Base-by-base conservation (phyloP, 2,888 invertebrate genomes). In the Cepaea hortensis region DNA sequence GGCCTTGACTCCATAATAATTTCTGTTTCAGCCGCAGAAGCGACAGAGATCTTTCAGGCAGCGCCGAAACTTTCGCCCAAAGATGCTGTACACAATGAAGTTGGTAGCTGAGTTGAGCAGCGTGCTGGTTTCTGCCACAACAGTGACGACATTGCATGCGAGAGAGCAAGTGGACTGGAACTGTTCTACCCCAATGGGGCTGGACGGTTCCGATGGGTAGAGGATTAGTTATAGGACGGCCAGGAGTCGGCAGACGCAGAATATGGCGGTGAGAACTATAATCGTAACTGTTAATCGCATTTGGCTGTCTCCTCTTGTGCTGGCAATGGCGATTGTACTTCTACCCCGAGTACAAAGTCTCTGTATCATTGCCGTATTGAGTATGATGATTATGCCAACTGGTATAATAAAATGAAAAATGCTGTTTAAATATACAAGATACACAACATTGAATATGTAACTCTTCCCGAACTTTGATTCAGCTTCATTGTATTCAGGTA, bases 381-480 rank as follows among this genome's bases (percentile, higher is more conserved):
- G 85, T n/a, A 80, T 62, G 70, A 82, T 81, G 79, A 89, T 87
- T 61, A 87, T 76, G 70, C 83, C 70, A 61, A 89, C 87, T 18
- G 89, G 89, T 35, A 89, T 35, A 20, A 87, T 68, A 81, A 89
- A 87, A 65, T 89, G 89, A 48, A 89, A 86, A 18, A 85, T 7
- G 77, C 81, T 79, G 84, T 89, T 89, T 35, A 87, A 70, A 81
- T 87, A 89, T 48, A 88, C 89, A 35, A 89, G 87, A 82, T 89
- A 89, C 61, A 87, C 81, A 7, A 70, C 72, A 50, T 87, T 87
- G 85, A 76, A 89, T 70, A 89, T 87, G 70, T 82, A 83, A 68
- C 85, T 87, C n/a, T 81, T 55, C 13, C 87, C 89, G 61, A 88
- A 88, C 7, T 79, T 55, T 11, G 87, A 88, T 70, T 80, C 80